These are phyloP conservation scores for Melieria omissa DNA, from an alignment of 2,888 invertebrate genomes.

Conservation along the genomic window DNA sequence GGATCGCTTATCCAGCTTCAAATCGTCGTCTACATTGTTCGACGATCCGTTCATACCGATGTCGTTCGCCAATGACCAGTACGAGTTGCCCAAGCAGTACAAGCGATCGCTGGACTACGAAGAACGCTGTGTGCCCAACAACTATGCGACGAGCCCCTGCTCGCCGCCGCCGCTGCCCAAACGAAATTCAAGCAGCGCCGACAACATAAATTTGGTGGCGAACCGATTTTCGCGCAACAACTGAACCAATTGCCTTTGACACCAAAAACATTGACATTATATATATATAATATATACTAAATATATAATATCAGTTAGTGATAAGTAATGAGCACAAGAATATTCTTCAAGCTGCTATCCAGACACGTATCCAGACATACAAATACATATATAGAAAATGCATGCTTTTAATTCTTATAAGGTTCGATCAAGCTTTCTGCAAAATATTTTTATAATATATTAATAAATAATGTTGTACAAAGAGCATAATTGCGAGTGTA, in stretches of 20 bases:
- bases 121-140: conserved; percentile 45
- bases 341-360: no score
- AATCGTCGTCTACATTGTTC: conserved; percentile 44
- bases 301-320: no score
- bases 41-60: conserved; percentile 45
- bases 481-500: no score
- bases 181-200: conserved; percentile 54
- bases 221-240: conserved; percentile 35
- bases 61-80: conserved; percentile 45
- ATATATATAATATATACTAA: no score
- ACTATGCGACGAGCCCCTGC: conserved; percentile 47
- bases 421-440: no score
- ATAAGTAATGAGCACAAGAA: no score
- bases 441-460: no score
- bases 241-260: neutral
- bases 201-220: conserved; percentile 29
- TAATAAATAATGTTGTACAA: no score
- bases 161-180: conserved; percentile 62
- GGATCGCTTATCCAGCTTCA: conserved; percentile 39
- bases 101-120: conserved; percentile 40
- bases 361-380: no score
- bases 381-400: no score
- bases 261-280: no score
- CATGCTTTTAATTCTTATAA: no score
- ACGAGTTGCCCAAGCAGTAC: conserved; percentile 52